Base-by-base conservation (phyloP, 2,888 invertebrate genomes). In the Harpagoxenus sublaevis region DNA sequence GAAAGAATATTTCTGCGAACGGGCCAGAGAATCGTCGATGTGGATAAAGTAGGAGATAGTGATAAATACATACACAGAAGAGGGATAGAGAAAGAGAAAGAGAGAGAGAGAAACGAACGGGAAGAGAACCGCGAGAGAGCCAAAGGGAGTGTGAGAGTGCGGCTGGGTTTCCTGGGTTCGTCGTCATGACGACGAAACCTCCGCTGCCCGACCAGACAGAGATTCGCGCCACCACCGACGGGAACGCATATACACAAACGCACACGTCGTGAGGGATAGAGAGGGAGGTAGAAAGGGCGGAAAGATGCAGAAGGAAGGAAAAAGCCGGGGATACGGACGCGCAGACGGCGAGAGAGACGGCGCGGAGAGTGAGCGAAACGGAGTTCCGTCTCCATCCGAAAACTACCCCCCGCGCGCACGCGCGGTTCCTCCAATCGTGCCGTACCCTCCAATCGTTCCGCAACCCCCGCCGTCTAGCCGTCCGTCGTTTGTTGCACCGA, bases 141-240 rank as follows among this genome's bases (percentile, higher is more conserved):
- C 68, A 77, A 83, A 62, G 74, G 79, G 83, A 84, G 86, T 81
- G 65, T 85, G 75, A 77, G 88, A 90, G 91, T 91, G 92, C 90
- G 92, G 93, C 94, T 93, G 94, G 94, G 93, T 94, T 94, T 94
- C 94, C 95, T 94, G 94, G 94, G 94, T 95, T 92, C 91, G 95
- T 95, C 92, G 94, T 93, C 92, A 94, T 95, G 94, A 84, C 92
- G 90, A 94, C 94, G 90, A 88, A 89, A 92, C 92, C 92, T 93
- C 92, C 93, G 92, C 91, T 92, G 91, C 85, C 51, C 89, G 92
- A 92, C 92, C 92, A 90, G 90, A 93, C 92, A 94, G 93, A 92
- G 93, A 94, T 94, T 93, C 93, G 93, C 94, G 92, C 92, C 91
- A 88, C 84, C 93, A 91, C 91, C 93, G 92, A 89, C 92, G 86